These are phyloP conservation scores for Brachypalpus laphriformis DNA, from an alignment of 2,888 invertebrate genomes.

Conservation along the genomic window DNA sequence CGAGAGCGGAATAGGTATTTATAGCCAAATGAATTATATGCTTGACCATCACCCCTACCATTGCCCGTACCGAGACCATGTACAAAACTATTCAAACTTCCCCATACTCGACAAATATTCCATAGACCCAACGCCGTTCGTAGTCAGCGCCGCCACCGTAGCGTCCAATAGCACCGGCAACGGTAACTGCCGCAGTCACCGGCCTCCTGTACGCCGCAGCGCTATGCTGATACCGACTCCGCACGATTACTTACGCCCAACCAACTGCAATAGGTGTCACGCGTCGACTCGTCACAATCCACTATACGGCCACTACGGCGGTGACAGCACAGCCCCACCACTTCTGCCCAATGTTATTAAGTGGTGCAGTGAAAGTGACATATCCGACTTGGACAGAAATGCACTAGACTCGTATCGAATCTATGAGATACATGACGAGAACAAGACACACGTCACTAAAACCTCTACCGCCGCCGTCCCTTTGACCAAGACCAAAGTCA, in stretches of 20 bases:
- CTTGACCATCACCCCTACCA: slow-evolving; percentile 76
- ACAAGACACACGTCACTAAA: slow-evolving; percentile 56
- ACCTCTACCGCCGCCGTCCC: slow-evolving; percentile 17
- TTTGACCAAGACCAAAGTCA: slow-evolving; percentile 28
- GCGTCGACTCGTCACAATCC: slow-evolving; percentile 81
- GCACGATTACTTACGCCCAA: slow-evolving; percentile 62
- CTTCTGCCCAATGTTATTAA: slow-evolving; percentile 77
- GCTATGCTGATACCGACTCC: slow-evolving; percentile 55
- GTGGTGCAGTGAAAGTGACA: slow-evolving; percentile 82
- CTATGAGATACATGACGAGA: slow-evolving; percentile 68
- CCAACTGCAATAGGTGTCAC: slow-evolving; percentile 81
- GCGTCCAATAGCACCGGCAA: slow-evolving; percentile 25
- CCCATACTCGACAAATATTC: slow-evolving; percentile 75
- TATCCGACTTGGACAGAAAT: slow-evolving; percentile 77
- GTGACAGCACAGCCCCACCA: slow-evolving; percentile 75
- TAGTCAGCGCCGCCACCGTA: slow-evolving; percentile 76
- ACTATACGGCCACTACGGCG: slow-evolving; percentile 79
- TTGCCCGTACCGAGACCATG: slow-evolving; percentile 75
- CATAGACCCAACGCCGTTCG: slow-evolving; percentile 77
- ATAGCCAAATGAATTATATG: slow-evolving; percentile 79
- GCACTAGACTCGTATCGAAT: slow-evolving; percentile 53
- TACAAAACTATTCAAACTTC: slow-evolving; percentile 72
- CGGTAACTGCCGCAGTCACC: slow-evolving; percentile 44
- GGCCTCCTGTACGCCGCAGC: slow-evolving; percentile 53
- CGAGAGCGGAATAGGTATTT: slow-evolving; percentile 95